Base-by-base conservation (phyloP, 2,797 vertebrate species). In the Leucoraja ocellata region DNA sequence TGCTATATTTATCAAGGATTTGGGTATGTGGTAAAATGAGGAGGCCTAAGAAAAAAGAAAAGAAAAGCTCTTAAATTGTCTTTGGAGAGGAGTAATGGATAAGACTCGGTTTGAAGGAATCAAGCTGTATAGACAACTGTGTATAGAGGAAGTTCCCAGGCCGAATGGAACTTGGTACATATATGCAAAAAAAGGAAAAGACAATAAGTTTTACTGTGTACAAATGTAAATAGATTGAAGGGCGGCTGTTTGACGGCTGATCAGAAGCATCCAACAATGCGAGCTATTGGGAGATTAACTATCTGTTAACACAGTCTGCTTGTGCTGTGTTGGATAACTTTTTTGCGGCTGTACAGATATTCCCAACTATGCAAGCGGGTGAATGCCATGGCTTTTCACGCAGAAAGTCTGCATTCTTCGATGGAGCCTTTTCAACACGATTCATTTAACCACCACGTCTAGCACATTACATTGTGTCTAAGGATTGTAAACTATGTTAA, bases 101-200 rank as follows among this genome's bases (percentile, higher is more conserved):
- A 76, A 92, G 65, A 76, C 11, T 92, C 76, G 90, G 73, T 74
- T 71, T 46, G 90, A 76, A 92, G 94, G 95, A 93, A 93, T 95
- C 94, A 94, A 94, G 95, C 96, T 95, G 94, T 98, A 97, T 98
- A 98, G 96, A 98, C 98, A 97, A 95, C 94, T 95, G 93, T 98
- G 97, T 98, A 96, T 95, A 95, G 95, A 96, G 95, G 96, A 97
- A 96, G 96, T 97, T 97, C 97, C 95, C 97, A 95, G 97, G 96
- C 96, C 97, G 94, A 97, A 97, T 96, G 97, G 97, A 98, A 98
- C 98, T 98, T 98, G 97, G 97, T 98, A 98, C 98, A 98, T 98
- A 98, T 99, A 99, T 99, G 98, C 98, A 99, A 99, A 98, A 99
- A 98, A 97, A 97, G 97, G 96, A 88, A 97, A 96, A 97, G 98